Percentiles rank a stretch among this genome's conserved stretches.
These are phyloP conservation scores for Zygaena filipendulae DNA, from an alignment of 2,888 invertebrate genomes.

Conservation along the genomic window DNA sequence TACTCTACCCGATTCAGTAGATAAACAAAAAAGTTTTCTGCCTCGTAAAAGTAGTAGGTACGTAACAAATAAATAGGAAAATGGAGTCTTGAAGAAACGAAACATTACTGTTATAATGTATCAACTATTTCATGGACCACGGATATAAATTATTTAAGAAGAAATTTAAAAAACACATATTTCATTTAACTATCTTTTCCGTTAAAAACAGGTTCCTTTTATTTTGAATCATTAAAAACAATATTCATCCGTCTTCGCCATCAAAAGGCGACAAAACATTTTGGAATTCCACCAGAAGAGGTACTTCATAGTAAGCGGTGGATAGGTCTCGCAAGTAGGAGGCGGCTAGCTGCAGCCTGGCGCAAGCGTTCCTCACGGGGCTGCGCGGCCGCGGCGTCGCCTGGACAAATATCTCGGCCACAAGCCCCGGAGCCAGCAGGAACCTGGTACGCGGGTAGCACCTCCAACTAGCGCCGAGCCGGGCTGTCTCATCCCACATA, in stretches of 20 bases:
- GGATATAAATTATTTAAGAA: too few relatives aligned
- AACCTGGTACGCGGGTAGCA: constrained; percentile 36
- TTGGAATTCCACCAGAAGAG: constrained; percentile 31
- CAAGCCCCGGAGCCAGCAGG: constrained; percentile 36
- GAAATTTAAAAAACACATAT: too few relatives aligned
- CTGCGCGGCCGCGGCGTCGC: constrained; percentile 28
- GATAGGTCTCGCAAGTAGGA: constrained; percentile 37
- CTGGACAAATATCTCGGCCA: constrained; percentile 23
- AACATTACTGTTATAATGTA: too few relatives aligned
- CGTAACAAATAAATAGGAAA: too few relatives aligned
- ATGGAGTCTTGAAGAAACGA: too few relatives aligned
- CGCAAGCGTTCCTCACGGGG: constrained; percentile 23
- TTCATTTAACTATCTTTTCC: too few relatives aligned
- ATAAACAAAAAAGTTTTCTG: too few relatives aligned
- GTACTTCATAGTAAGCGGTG: constrained; percentile 33
- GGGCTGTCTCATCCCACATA: constrained; percentile 31
- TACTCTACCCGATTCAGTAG: too few relatives aligned
- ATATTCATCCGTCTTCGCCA: constrained; percentile 1
- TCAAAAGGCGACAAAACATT: constrained; percentile 21
- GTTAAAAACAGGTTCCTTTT: too few relatives aligned
- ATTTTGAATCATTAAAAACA: too few relatives aligned
- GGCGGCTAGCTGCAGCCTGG: constrained; percentile 34
- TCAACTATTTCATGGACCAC: too few relatives aligned
- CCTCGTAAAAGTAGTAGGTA: too few relatives aligned
- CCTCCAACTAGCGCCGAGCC: constrained; percentile 37